Base-by-base conservation (phyloP, 2,797 vertebrate species). In the Uromys caudimaculatus region DNA sequence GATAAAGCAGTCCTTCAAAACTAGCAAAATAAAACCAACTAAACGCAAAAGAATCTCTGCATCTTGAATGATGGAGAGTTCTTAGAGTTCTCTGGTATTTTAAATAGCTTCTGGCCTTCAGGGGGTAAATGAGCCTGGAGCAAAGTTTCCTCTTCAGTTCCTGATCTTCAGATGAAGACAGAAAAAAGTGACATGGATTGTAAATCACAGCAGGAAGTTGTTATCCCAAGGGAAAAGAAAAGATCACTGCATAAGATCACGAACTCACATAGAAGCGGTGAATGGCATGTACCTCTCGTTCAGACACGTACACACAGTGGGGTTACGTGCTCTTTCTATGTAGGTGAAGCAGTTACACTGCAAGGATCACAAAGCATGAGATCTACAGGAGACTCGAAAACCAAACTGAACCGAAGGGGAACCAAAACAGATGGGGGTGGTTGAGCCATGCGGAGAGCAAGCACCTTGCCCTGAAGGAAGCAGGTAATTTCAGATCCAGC, bases 121-220 rank as follows among this genome's bases (percentile, higher is more conserved):
- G 95, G 97, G 96, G 95, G 89, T 92, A 97, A 96, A 96, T 93
- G 95, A 96, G 79, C 29, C 54, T 82, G 52, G 35, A 17, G 41
- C 41, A 86, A 83, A 87, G 60, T 2, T 50, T 77, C 79, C 94
- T 67, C 75, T 62, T 71, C n/a, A 89, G 92, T 56, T 17, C 9
- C 50, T 73, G 58, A 79, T 44, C 52, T 93, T 62, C 9, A 38
- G 14, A n/a, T 56, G 29, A 69, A 93, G 23, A 64, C 14, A 85
- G 79, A 75, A 91, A 87, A 73, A 35, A 54, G 79, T 58, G 41
- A 19, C 23, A 85, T 60, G 83, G 64, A 35, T 84, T 76, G 12
- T 88, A 29, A 58, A 7, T 81, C 84, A 78, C 29, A 62, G 89
- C 38, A 54, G 35, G 4, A 52, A 69, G 13, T 35, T 71, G 41